A percentile compares a stretch with the other conserved stretches of the same genome.
Evolutionary conservation across 2,888 invertebrate species (phyloP).

Genomic region (Eupithecia exiguata): DNA sequence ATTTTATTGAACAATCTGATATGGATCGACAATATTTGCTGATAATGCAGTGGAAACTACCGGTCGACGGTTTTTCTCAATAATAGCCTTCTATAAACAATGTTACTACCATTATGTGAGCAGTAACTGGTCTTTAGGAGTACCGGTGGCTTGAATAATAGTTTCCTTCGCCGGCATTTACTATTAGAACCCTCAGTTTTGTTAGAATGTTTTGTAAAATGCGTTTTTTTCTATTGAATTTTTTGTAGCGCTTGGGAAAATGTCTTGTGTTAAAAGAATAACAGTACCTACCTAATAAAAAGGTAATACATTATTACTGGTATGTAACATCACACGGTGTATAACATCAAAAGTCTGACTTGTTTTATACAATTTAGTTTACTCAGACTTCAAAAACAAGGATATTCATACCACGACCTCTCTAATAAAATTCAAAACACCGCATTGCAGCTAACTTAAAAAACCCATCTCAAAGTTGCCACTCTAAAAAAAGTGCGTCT

Average conservation of each 20-base stretch:
- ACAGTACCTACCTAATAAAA: neutral
- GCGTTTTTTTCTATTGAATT: neutral
- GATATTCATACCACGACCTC: neutral
- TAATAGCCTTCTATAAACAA: constrained; percentile 40
- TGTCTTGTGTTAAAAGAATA: neutral
- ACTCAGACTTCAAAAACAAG: neutral
- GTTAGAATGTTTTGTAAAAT: neutral
- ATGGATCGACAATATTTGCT: constrained; percentile 39
- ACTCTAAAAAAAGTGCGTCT: constrained; percentile 40
- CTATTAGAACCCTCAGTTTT: neutral
- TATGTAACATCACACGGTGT: too few species aligned
- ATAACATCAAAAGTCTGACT: neutral
- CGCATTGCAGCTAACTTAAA: constrained; percentile 12
- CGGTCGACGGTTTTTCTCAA: constrained; percentile 41
- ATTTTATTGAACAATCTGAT: constrained; percentile 36
- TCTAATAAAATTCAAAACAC: constrained; percentile 13
- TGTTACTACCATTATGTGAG: constrained; percentile 36
- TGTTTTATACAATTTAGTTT: neutral
- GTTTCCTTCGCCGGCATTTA: neutral
- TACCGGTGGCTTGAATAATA: constrained; percentile 31
- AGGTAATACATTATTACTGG: too few species aligned
- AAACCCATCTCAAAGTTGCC: constrained; percentile 19
- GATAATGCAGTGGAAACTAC: constrained; percentile 41
- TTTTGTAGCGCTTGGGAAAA: neutral
- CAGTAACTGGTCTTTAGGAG: constrained; percentile 24